Conservation (phyloP, 2,888 invertebrate species). For the Neoaliturus tenellus region DNA sequence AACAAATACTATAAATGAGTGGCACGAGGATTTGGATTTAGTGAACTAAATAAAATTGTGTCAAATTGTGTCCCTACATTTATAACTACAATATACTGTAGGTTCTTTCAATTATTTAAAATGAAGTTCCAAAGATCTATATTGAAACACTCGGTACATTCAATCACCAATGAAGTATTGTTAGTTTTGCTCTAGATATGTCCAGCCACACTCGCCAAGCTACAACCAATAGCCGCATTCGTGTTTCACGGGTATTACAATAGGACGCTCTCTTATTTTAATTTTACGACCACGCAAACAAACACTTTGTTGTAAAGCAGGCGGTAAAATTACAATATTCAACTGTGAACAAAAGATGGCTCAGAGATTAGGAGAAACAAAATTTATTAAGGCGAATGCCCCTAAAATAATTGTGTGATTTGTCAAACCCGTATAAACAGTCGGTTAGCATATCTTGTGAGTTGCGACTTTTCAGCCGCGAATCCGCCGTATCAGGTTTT, state of each 20-base stretch:
- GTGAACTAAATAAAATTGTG: too few species aligned
- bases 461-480: not conserved
- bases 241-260: not conserved
- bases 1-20: too few species aligned
- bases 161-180: too few species aligned
- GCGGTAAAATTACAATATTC: conserved; percentile 13
- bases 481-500: not conserved
- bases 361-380: conserved; percentile 3
- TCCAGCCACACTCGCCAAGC: too few species aligned
- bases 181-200: too few species aligned
- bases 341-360: not conserved
- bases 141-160: too few species aligned
- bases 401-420: not conserved
- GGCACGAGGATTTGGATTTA: too few species aligned
- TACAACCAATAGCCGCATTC: too few species aligned
- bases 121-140: too few species aligned
- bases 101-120: too few species aligned
- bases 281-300: conserved; percentile 16
- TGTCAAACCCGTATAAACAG: conserved; percentile 16
- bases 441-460: not conserved
- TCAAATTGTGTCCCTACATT: too few species aligned
- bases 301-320: conserved; percentile 10
- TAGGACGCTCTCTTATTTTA: not conserved
- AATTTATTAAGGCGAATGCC: not conserved
- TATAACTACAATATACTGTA: too few species aligned